Evolutionary conservation across 2,888 invertebrate species (phyloP), one percentile per base, ranked within the genome.

Genomic region (Agriopis marginaria): DNA sequence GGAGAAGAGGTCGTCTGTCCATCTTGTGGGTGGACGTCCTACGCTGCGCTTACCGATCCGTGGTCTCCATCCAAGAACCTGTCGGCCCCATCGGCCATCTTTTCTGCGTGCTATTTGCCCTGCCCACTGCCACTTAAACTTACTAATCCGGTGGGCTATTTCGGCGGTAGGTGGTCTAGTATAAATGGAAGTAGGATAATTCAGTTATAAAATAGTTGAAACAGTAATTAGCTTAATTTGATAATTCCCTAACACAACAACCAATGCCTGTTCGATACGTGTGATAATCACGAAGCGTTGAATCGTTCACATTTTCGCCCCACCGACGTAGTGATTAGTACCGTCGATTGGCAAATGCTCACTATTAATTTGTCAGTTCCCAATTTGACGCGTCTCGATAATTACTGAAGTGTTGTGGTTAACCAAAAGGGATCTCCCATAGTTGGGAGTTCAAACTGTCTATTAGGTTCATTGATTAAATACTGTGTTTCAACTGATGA

Each of bases 321-420:
- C 83, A 88, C 81, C 85, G 82, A 83, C 87, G 86, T 84, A 86
- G 84, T 86, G 87, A 87, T 89, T 89, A 88, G 86, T 85, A 86
- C 86, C 82, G 75, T 68, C 58, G 73, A 78, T 79, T 81, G 73
- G 77, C 77, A 84, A 82, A 83, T 80, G 80, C 81, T 85, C 83
- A 82, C 89, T 87, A 90, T 89, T 88, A 89, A 90, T 90, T 90
- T 87, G 88, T 83, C 86, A 80, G 78, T 84, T 79, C 82, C 70
- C 85, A 88, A 87, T 89, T 87, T 82, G 84, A 81, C 82, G 79
- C 78, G 81, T 82, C 79, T 72, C 76, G 76, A 83, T 88, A 87
- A 88, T 88, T 87, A 81, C 76, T 80, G 74, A 79, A 86, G 78
- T 79, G 75, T 77, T 81, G 83, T 73, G 82, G 83, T 82, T 81